These are phyloP conservation scores for Smutsia temminckii DNA, from an alignment of 2,797 vertebrate species.

Conservation along the genomic window DNA sequence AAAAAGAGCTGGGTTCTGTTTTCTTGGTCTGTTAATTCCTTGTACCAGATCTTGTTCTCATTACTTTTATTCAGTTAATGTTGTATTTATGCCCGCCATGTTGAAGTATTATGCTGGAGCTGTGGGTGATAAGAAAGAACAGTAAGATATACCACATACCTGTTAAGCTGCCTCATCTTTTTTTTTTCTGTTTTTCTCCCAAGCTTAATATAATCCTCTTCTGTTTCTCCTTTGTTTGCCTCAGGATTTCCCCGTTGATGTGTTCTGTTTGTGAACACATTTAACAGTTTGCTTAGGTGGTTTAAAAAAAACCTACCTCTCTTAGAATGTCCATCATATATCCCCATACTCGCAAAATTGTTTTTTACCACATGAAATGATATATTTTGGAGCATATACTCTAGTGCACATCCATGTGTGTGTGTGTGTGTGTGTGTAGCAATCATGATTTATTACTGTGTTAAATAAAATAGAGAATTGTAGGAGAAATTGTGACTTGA, in stretches of 20 bases:
- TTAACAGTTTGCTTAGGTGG: neutral
- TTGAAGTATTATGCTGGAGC: neutral
- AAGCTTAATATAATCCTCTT: neutral
- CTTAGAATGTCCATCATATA: neutral
- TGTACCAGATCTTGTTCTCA: neutral
- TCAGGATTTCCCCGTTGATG: constrained; percentile 7
- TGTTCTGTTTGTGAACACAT: neutral
- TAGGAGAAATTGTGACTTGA: neutral
- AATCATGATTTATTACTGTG: neutral
- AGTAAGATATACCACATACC: neutral
- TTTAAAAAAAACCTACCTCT: neutral
- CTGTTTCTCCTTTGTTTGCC: neutral
- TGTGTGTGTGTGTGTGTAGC: neutral
- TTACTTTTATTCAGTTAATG: constrained; percentile 16
- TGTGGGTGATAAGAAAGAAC: neutral
- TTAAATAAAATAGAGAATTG: neutral
- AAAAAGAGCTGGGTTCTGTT: neutral
- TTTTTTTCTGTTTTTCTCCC: neutral
- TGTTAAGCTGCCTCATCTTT: neutral
- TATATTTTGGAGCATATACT: neutral
- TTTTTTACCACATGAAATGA: neutral
- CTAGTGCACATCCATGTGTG: neutral
- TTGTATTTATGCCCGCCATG: neutral
- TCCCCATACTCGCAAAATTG: neutral
- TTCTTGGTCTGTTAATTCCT: neutral